phyloP scores from a whole-genome alignment of 2,113 vertebrate species.

The Axis porcinus region DNA sequence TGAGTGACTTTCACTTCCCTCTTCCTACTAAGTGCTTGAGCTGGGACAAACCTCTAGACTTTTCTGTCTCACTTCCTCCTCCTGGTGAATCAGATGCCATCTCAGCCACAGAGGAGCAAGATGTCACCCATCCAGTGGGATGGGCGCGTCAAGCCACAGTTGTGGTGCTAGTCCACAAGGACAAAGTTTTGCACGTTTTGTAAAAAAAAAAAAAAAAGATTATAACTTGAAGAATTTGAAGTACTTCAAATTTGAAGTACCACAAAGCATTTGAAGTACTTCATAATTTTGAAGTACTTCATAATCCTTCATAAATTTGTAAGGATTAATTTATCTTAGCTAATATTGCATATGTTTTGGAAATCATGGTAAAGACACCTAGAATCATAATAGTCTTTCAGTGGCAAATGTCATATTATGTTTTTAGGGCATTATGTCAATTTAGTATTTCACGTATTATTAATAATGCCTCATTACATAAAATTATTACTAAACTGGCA shows the following conservation, averaged over 20 bases:
- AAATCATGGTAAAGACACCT: slow-evolving; percentile 74
- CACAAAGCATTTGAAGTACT: slow-evolving; percentile 37
- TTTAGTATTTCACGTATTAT: slow-evolving; percentile 86
- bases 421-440: slow-evolving; percentile 83
- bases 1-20: not conserved
- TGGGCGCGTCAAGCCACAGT: not conserved
- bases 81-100: not conserved
- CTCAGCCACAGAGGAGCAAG: not conserved
- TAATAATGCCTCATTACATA: slow-evolving; percentile 88
- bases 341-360: slow-evolving; percentile 58
- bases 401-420: slow-evolving; percentile 78
- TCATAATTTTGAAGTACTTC: slow-evolving; percentile 39
- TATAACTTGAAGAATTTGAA: slow-evolving; percentile 31
- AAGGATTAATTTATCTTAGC: slow-evolving; percentile 64
- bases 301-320: slow-evolving; percentile 38
- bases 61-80: not conserved
- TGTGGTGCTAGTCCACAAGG: not conserved
- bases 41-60: not conserved
- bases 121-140: accelerated
- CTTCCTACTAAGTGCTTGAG: not conserved
- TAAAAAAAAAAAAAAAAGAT: not conserved
- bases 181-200: not conserved
- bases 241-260: slow-evolving; percentile 50
- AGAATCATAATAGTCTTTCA: slow-evolving; percentile 73
- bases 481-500: slow-evolving; percentile 89